Conservation (phyloP, 2,797 vertebrate species). For the Remorina albescens region DNA sequence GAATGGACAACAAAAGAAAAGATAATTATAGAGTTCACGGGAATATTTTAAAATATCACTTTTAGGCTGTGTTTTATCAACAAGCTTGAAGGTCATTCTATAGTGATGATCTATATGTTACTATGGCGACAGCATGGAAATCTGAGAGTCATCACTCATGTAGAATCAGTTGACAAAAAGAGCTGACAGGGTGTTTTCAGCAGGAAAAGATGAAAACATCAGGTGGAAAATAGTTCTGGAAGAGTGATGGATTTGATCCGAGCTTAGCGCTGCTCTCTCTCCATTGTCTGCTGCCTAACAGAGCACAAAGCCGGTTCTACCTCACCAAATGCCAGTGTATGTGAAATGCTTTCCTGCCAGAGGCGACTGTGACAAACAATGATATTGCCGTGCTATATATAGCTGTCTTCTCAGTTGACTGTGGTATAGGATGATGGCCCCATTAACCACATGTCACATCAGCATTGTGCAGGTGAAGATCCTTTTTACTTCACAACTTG, state of each 20-base stretch:
- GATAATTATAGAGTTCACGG: slow-evolving; percentile 62
- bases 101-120: slow-evolving; percentile 64
- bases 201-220: slow-evolving; percentile 27
- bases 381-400: slow-evolving; percentile 73
- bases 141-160: slow-evolving; percentile 59
- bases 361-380: slow-evolving; percentile 77
- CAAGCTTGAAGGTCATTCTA: slow-evolving; percentile 56
- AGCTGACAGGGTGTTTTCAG: slow-evolving; percentile 49
- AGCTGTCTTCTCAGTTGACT: slow-evolving; percentile 70
- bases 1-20: slow-evolving; percentile 61
- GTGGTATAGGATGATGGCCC: slow-evolving; percentile 65
- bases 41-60: slow-evolving; percentile 51
- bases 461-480: slow-evolving; percentile 72
- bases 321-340: slow-evolving; percentile 45
- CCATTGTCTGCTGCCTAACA: slow-evolving; percentile 67
- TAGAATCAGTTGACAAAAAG: slow-evolving; percentile 54
- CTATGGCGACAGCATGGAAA: slow-evolving; percentile 65
- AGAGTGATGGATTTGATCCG: slow-evolving; percentile 51
- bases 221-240: slow-evolving; percentile 51
- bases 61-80: slow-evolving; percentile 45
- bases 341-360: slow-evolving; percentile 64
- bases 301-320: slow-evolving; percentile 65
- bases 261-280: slow-evolving; percentile 51
- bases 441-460: slow-evolving; percentile 77
- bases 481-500: slow-evolving; percentile 49